A percentile compares a stretch with the other conserved stretches of the same genome.
Evolutionary conservation across 1,140 invertebrate genomes (phyloP).

Genomic region (Eulimnadia texana): DNA sequence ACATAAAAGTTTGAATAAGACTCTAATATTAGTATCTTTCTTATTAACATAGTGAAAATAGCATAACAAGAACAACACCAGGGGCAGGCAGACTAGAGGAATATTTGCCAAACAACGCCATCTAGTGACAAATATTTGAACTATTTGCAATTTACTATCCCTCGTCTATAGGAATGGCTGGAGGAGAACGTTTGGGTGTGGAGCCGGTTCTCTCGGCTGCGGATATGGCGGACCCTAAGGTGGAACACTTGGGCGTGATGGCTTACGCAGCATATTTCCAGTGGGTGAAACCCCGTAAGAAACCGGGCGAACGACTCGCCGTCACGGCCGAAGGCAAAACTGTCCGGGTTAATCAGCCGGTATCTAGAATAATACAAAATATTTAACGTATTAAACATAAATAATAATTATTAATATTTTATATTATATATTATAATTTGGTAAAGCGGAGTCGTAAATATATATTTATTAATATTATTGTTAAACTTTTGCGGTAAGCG

Average conservation of each 20-base stretch:
- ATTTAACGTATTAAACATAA: too few relatives aligned
- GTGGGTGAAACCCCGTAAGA: conserved; percentile 65
- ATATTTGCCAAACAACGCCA: background rate
- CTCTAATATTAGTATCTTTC: background rate
- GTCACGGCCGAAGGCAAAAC: conserved; percentile 55
- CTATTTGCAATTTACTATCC: background rate
- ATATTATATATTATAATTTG: too few relatives aligned
- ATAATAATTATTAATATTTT: too few relatives aligned
- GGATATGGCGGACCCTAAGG: conserved; percentile 85
- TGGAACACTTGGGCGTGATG: conserved; percentile 92
- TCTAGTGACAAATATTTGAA: background rate
- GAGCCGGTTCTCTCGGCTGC: conserved; percentile 77
- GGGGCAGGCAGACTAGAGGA: background rate
- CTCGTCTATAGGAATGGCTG: conserved; percentile 42
- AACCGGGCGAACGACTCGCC: conserved; percentile 58
- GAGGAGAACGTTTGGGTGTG: conserved; percentile 54
- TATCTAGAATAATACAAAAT: conserved; percentile 32
- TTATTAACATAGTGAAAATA: background rate
- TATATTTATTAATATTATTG: too few relatives aligned
- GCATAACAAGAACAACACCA: conserved; percentile 1
- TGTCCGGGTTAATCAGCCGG: conserved; percentile 64
- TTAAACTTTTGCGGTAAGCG: too few relatives aligned
- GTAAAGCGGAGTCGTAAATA: too few relatives aligned
- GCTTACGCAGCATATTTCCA: conserved; percentile 81
- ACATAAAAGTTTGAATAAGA: too few relatives aligned